Conservation (phyloP, 2,113 vertebrate species). For the Salvator merianae region DNA sequence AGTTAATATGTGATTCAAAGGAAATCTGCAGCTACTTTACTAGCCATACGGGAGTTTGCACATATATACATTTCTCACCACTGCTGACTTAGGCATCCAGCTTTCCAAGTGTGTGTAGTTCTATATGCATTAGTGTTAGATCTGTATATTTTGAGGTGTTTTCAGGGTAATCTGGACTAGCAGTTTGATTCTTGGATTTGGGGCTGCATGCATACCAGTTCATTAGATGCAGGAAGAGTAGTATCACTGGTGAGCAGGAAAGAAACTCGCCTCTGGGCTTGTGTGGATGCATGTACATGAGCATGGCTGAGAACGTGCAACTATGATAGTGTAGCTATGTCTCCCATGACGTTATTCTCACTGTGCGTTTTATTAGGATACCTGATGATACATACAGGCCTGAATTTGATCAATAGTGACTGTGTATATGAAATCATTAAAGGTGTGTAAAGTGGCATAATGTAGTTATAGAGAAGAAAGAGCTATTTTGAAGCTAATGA, state of each 20-base stretch:
- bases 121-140: background rate
- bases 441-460: background rate
- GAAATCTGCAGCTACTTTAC: background rate
- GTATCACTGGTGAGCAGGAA: background rate
- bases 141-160: background rate
- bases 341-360: background rate
- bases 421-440: background rate
- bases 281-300: too few species aligned
- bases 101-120: background rate
- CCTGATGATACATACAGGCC: background rate
- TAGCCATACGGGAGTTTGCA: background rate
- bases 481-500: background rate
- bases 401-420: background rate
- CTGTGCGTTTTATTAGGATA: background rate
- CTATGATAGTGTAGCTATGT: background rate
- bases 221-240: too few species aligned
- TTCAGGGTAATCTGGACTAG: background rate
- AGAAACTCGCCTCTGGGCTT: background rate
- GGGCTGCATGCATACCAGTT: background rate
- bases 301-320: background rate
- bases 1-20: background rate
- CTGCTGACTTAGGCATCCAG: background rate
- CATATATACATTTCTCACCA: background rate
- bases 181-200: background rate
- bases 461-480: background rate